A percentile compares a stretch with the other conserved stretches of the same genome.
These are phyloP conservation scores for Melieria picta DNA, from an alignment of 2,888 invertebrate species.

Conservation along the genomic window DNA sequence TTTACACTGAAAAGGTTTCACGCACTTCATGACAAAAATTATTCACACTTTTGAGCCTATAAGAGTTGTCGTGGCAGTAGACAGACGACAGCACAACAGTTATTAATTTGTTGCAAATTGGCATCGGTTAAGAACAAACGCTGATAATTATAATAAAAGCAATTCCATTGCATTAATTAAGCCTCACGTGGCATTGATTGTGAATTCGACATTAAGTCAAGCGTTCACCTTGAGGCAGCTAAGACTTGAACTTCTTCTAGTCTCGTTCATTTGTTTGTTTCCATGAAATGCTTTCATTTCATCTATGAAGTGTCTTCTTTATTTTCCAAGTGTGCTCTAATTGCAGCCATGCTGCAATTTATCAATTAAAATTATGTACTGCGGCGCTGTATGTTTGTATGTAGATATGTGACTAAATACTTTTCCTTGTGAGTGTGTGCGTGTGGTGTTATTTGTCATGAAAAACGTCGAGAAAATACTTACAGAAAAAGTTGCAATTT, in stretches of 20 bases:
- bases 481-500: no score
- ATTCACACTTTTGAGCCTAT: no score
- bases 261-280: neutral
- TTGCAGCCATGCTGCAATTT: constrained; percentile 57
- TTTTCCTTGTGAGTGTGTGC: no score
- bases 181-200: neutral
- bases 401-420: no score
- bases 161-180: neutral
- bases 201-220: neutral
- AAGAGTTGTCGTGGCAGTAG: neutral
- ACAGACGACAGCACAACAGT: neutral
- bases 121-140: neutral
- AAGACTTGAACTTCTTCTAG: neutral
- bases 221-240: neutral
- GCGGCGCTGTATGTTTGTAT: constrained; percentile 3
- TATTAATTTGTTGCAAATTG: neutral
- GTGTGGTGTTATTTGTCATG: no score
- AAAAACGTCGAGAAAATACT: no score
- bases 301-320: neutral
- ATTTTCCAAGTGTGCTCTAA: neutral
- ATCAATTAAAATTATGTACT: constrained; percentile 53
- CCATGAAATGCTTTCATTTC: neutral
- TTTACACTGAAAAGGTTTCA: no score
- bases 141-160: neutral
- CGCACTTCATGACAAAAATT: no score